Conservation (phyloP, 2,113 vertebrate species). For the Grammomys dolichurus region DNA sequence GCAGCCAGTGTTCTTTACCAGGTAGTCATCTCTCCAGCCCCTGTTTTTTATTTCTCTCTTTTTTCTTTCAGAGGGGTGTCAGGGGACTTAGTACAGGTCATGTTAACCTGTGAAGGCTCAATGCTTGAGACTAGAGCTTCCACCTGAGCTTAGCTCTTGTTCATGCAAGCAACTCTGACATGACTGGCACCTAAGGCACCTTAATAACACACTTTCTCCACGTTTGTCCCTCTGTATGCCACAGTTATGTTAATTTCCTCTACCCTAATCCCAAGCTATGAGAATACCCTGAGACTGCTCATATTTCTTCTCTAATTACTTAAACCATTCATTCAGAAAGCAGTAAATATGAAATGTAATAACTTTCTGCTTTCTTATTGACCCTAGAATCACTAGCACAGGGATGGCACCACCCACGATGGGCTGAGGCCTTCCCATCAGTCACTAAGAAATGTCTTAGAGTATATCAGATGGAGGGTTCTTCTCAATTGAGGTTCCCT, state of each 20-base stretch:
- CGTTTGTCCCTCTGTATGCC: background rate
- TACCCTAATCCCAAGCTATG: background rate
- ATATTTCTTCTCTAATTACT: conserved; percentile 33
- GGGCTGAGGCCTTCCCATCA: background rate
- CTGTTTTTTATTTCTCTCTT: background rate
- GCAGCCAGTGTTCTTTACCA: background rate
- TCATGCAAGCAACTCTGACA: background rate
- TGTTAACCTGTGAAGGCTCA: background rate
- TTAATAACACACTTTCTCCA: background rate
- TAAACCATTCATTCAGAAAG: conserved; percentile 12
- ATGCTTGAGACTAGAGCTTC: background rate
- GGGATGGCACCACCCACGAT: background rate
- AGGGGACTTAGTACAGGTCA: background rate
- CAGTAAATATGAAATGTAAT: no score
- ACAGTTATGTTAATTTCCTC: background rate
- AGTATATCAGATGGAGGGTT: background rate
- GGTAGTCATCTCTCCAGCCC: background rate
- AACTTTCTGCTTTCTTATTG: background rate
- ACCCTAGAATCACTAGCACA: background rate
- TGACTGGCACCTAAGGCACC: background rate
- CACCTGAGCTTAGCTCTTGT: background rate
- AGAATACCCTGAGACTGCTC: background rate
- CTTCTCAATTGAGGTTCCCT: background rate
- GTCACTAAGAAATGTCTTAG: background rate
- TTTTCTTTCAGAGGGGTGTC: background rate